Evolutionary conservation across 92 coral and sea anemone genomes (phyloP), one percentile per base, ranked within the genome.

Genomic region (Phenganax stokvisi): DNA sequence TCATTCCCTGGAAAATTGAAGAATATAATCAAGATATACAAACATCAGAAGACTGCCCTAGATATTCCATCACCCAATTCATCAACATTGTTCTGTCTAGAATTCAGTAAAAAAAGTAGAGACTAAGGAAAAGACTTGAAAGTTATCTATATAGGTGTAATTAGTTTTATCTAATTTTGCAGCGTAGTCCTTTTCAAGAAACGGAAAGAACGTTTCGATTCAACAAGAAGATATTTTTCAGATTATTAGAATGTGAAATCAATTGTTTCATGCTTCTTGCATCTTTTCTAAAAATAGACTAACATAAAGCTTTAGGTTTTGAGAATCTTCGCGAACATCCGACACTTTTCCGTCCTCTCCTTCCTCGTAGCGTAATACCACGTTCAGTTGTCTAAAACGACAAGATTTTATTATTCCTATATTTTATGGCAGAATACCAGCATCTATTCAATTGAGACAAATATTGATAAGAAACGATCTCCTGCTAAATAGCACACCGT

Each of bases 321-420:
- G 4, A 10, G 61, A 6, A 0, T 58, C 25, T 76, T 76, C 71
- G 9, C 6, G 29, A 13, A 76, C 31, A 8, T 3, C 54, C 9
- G 81, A 60, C 6, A 58, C 69, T 27, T 53, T 57, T 25, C 69
- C 81, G 28, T 76, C 57, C 69, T 58, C 81, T 9, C 71, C 55
- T 27, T 7, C 69, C 51, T 76, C 69, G 57, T 76, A 76, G n/a
- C 12, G 8, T 55, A 76, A 31, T 76, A 16, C 12, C 31, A 76
- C 81, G 0, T 76, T 28, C 27, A 62, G 61, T 10, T 9, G 17
- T 58, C 81, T 76, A 55, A 55, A 75, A 54, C 58, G 15, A 6
- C 10, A 53, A 59, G n/a, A 13, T 13, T 59, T 59, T 6, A 13
- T 13, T 13, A 59, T 59, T 13, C 27, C 27, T 13, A 59, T 1